Base-by-base conservation (phyloP, 1,140 invertebrate genomes). In the Diorhabda sublineata region DNA sequence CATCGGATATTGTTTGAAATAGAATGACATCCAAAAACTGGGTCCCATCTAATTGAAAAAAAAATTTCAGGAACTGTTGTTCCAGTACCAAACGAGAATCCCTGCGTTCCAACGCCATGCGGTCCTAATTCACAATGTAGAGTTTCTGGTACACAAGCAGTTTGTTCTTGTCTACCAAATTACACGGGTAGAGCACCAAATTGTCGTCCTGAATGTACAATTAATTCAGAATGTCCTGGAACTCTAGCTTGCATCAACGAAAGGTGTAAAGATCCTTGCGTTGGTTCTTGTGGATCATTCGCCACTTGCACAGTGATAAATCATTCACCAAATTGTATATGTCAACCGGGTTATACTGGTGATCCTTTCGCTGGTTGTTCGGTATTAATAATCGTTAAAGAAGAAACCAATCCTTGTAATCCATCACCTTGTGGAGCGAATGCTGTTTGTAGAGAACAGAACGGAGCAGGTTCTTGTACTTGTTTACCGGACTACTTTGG, bases 91-190 rank as follows among this genome's bases (percentile, higher is more conserved):
- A 76, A 67, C 47, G 80, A 81, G 74, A 86, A 89, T 81, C 87
- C 91, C 58, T 94, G 92, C 77, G 81, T 87, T 60, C 90, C 91
- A 44, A 89, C 89, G 45, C 92, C 92, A 43, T 95, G 93, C 79
- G 93, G 93, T 61, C 86, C 89, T 8, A 92, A 94, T 81, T 90
- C 92, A 8, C 84, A 90, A 77, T 95, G 93, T 81, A 85, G 87
- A 74, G 82, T 87, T 56, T 83, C 88, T 73, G 86, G 87, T 59
- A 86, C 87, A 68, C 90, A 89, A 69, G 87, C 89, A 56, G 86
- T 89, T 67, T 94, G 92, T 77, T 88, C 89, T 73, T 94, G 92
- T 81, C 83, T 87, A 72, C 81, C 86, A 57, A 86, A 88, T 69
- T 92, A 90, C 80, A 84, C 92, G 69, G 91, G 91, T 69, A 85